Conservation (phyloP, 1,140 invertebrate species). For the Lordiphosa clarofinis region DNA sequence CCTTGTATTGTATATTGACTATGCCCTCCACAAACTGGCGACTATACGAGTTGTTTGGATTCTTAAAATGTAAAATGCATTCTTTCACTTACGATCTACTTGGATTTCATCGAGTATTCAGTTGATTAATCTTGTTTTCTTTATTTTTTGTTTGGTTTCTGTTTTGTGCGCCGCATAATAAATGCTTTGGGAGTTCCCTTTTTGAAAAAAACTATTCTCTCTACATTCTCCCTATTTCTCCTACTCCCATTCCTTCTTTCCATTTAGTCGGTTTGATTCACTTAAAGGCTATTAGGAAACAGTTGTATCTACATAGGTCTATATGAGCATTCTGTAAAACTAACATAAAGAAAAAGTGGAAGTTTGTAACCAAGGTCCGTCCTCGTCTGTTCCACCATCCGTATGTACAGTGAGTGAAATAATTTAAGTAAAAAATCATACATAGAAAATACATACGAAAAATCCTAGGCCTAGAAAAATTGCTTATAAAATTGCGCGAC, state of each 20-base stretch:
- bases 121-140: conserved; percentile 4
- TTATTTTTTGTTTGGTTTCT: no score
- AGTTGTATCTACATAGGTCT: conserved; percentile 77
- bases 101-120: conserved; percentile 22
- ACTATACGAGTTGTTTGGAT: conserved; percentile 49
- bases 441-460: conserved; percentile 33
- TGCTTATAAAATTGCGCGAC: conserved; percentile 70
- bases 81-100: conserved; percentile 53
- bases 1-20: conserved; percentile 36
- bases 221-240: neutral
- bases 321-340: conserved; percentile 51
- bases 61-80: conserved; percentile 66
- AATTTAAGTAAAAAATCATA: conserved; percentile 46
- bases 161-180: conserved; percentile 79
- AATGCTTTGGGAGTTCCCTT: conserved; percentile 65
- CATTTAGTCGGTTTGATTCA: conserved; percentile 53
- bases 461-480: conserved; percentile 70
- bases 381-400: conserved; percentile 11
- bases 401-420: conserved; percentile 53
- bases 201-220: conserved; percentile 15
- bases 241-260: neutral
- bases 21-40: conserved; percentile 19
- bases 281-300: conserved; percentile 75
- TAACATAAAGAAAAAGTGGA: conserved; percentile 3
- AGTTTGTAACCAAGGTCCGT: conserved; percentile 8